phyloP scores from a whole-genome alignment of 2,113 vertebrate genomes.

The Prinia subflava region DNA sequence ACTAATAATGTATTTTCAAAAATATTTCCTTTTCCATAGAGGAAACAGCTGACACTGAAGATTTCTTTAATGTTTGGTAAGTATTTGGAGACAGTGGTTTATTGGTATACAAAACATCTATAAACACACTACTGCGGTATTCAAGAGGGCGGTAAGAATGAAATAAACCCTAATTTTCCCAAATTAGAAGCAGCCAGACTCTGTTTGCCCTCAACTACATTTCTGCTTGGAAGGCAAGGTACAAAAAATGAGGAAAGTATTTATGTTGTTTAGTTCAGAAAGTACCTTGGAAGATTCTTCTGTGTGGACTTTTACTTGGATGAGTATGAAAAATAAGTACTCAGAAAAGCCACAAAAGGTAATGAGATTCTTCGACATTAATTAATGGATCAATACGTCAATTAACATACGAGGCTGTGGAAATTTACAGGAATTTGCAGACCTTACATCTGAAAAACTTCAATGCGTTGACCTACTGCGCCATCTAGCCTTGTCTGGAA shows the following conservation, averaged over 20 bases:
- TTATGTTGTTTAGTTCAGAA: background rate
- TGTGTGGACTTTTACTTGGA: background rate
- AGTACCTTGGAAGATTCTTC: background rate
- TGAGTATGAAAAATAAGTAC: background rate
- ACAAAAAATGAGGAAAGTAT: background rate
- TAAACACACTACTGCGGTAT: background rate
- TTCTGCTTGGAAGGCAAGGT: background rate
- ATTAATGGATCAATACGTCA: background rate
- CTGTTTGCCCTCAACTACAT: background rate
- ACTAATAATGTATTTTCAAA: background rate
- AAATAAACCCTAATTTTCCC: slow-evolving; percentile 38
- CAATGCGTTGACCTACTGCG: background rate
- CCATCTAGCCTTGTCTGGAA: slow-evolving; percentile 29
- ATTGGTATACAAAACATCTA: slow-evolving; percentile 19
- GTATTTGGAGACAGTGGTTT: slow-evolving; percentile 23
- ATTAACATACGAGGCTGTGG: background rate
- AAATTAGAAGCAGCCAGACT: slow-evolving; percentile 5
- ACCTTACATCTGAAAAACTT: background rate
- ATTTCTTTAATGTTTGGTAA: slow-evolving; percentile 27
- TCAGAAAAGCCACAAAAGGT: background rate
- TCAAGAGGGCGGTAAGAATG: background rate
- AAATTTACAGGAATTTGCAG: slow-evolving; percentile 46
- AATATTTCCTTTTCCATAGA: background rate
- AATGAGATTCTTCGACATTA: background rate
- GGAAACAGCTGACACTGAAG: slow-evolving; percentile 10